Percentiles rank a stretch among this genome's conserved stretches.
Conservation (phyloP, 2,113 vertebrate species). For the Osmerus eperlanus region DNA sequence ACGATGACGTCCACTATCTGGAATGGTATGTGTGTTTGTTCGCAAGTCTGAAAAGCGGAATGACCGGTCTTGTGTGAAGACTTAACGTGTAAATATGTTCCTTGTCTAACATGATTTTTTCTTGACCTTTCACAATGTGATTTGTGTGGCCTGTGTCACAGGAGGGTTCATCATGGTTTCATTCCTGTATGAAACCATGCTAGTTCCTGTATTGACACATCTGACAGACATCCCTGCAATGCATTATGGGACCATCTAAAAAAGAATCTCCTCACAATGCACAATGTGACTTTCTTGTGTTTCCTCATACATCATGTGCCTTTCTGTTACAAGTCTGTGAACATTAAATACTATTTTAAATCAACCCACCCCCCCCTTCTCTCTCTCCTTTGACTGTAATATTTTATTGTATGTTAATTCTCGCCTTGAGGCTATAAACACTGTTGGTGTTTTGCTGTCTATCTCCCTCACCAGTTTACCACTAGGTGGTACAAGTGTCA, state of each 20-base stretch:
- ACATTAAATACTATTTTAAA: slow-evolving; percentile 67
- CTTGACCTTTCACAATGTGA: slow-evolving; percentile 16
- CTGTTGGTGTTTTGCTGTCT: not conserved
- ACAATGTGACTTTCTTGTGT: slow-evolving; percentile 45
- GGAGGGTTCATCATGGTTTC: slow-evolving; percentile 3
- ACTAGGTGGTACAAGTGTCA: slow-evolving; percentile 42
- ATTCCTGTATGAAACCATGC: slow-evolving; percentile 17
- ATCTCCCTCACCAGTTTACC: slow-evolving; percentile 7
- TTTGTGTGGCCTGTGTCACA: slow-evolving; percentile 19
- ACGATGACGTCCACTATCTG: not conserved
- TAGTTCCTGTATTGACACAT: slow-evolving; percentile 28
- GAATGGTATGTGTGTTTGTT: not conserved
- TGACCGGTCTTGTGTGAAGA: slow-evolving; percentile 10
- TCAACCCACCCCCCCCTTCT: slow-evolving; percentile 4
- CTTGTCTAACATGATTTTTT: slow-evolving; percentile 47
- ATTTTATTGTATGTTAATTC: not conserved
- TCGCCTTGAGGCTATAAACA: too few relatives aligned
- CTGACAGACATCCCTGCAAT: slow-evolving; percentile 39
- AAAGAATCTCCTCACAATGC: slow-evolving; percentile 38
- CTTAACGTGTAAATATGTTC: slow-evolving; percentile 28
- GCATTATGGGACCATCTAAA: slow-evolving; percentile 38
- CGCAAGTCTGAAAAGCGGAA: not conserved
- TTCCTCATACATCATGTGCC: slow-evolving; percentile 56
- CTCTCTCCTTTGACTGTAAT: not conserved
- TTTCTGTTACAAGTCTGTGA: slow-evolving; percentile 58